A percentile compares a stretch with the other conserved stretches of the same genome.
These are phyloP conservation scores for Borostomias antarcticus DNA, from an alignment of 2,797 vertebrate genomes.

Conservation along the genomic window DNA sequence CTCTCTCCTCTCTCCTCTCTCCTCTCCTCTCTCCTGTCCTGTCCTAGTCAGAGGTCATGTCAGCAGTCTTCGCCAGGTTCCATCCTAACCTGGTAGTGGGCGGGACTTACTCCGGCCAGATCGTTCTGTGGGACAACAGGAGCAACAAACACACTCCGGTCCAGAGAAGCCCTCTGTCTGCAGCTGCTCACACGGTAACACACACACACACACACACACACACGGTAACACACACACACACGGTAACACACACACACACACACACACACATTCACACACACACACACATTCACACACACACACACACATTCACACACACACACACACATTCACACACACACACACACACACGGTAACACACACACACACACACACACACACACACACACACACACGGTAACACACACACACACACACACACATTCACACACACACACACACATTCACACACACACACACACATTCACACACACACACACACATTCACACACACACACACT, in stretches of 20 bases:
- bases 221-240: too few species aligned
- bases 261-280: background rate
- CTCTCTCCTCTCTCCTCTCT: slow-evolving; percentile 27
- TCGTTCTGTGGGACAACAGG: slow-evolving; percentile 98
- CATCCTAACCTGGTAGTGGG: slow-evolving; percentile 98
- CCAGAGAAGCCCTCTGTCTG: slow-evolving; percentile 96
- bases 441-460: slow-evolving; percentile 59
- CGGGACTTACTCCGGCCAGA: slow-evolving; percentile 97
- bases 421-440: background rate
- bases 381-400: slow-evolving; percentile 12
- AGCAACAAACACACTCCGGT: slow-evolving; percentile 99
- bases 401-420: background rate
- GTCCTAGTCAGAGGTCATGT: slow-evolving; percentile 91
- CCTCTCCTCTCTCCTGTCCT: background rate
- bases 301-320: background rate
- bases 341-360: too few species aligned
- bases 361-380: background rate
- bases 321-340: slow-evolving; percentile 79
- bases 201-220: slow-evolving; percentile 3
- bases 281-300: slow-evolving; percentile 69
- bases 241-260: too few species aligned
- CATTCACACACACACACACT: too few species aligned
- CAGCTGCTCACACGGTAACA: slow-evolving; percentile 87
- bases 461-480: slow-evolving; percentile 1
- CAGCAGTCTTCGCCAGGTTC: slow-evolving; percentile 95